A percentile compares a stretch with the other conserved stretches of the same genome.
Conservation (phyloP, 2,888 invertebrate genomes). For the Leucophora obtusa region DNA sequence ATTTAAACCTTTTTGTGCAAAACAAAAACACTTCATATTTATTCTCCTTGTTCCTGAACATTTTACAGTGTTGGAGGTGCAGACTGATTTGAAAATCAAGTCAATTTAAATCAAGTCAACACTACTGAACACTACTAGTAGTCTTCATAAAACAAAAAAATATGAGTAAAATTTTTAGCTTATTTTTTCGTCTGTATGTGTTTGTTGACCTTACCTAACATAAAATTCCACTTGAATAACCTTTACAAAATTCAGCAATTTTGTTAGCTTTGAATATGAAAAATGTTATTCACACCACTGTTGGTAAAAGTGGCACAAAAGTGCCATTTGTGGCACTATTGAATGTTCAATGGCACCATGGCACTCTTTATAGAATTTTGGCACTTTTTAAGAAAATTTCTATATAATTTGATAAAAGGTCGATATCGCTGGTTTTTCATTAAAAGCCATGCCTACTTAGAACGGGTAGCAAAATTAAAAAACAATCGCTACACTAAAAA, state of each 20-base stretch:
- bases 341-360: too few relatives aligned
- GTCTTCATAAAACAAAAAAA: conserved; percentile 3
- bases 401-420: too few relatives aligned
- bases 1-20: conserved; percentile 6
- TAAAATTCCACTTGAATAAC: conserved; percentile 19
- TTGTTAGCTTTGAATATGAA: conserved; percentile 1
- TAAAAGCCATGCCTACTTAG: too few relatives aligned
- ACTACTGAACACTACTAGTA: background rate
- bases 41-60: conserved; percentile 22
- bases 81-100: conserved; percentile 39
- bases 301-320: too few relatives aligned
- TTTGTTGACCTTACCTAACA: conserved; percentile 3
- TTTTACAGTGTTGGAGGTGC: conserved; percentile 15
- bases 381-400: too few relatives aligned
- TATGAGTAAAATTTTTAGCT: conserved; percentile 13
- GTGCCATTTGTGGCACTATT: too few relatives aligned
- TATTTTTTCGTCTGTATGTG: conserved; percentile 20
- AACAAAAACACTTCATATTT: conserved; percentile 8
- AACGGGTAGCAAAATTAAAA: too few relatives aligned
- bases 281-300: too few relatives aligned
- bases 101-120: conserved; percentile 47
- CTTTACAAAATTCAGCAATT: background rate
- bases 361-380: too few relatives aligned
- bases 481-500: too few relatives aligned
- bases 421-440: too few relatives aligned